Evolutionary conservation across 2,113 vertebrate species (phyloP).

Genomic region (Mormyrus lacerda): DNA sequence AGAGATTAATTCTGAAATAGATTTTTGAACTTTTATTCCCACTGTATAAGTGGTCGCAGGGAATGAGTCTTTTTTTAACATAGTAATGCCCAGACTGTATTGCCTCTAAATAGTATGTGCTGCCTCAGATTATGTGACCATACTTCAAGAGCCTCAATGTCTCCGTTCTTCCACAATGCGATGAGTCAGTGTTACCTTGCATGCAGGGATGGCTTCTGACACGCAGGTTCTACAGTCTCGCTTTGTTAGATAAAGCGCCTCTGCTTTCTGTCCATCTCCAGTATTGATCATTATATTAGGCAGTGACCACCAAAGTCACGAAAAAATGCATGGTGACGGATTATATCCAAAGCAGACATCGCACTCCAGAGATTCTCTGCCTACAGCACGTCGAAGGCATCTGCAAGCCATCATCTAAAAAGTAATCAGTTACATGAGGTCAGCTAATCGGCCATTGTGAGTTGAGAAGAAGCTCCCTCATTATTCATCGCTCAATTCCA

Average conservation of each 20-base stretch:
- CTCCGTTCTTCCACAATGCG: not conserved
- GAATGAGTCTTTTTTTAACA: not conserved
- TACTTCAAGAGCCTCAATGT: not conserved
- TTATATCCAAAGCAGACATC: not conserved
- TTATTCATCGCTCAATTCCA: not conserved
- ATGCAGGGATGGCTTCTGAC: not conserved
- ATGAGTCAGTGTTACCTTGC: not conserved
- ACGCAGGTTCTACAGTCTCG: not conserved
- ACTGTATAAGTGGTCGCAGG: not conserved
- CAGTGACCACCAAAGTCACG: not conserved
- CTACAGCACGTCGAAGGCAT: not conserved
- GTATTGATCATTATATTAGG: slow-evolving; percentile 11
- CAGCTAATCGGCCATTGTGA: not conserved
- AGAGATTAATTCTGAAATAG: not conserved
- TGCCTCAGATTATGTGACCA: not conserved
- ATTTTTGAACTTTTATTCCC: not conserved
- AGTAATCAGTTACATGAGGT: not conserved
- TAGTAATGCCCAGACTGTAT: not conserved
- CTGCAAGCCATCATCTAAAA: not conserved
- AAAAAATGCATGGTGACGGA: not conserved
- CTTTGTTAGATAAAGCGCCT: not conserved
- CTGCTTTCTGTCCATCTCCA: not conserved
- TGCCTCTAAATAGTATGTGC: not conserved
- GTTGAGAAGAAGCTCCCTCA: not conserved
- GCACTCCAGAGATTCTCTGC: not conserved